phyloP scores from a whole-genome alignment of 2,888 invertebrate genomes.

The Drosophila formosana region DNA sequence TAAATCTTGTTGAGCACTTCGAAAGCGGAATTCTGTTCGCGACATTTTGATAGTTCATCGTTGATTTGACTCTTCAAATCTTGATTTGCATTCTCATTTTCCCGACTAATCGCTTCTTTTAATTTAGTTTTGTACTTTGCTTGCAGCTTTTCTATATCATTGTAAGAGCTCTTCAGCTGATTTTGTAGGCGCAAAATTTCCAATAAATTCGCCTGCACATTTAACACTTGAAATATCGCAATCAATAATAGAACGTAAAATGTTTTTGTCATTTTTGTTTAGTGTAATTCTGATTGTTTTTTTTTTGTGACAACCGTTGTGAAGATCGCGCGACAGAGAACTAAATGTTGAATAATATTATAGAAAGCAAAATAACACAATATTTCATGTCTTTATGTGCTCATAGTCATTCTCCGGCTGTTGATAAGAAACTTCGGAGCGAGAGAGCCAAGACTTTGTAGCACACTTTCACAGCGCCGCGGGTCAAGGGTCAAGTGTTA shows the following conservation, averaged over 20 bases:
- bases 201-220: constrained; percentile 18
- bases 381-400: constrained; percentile 2
- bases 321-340: constrained; percentile 37
- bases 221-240: not conserved
- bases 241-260: constrained; percentile 13
- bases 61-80: constrained; percentile 12
- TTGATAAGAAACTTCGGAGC: constrained; percentile 36
- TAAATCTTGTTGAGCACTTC: constrained; percentile 41
- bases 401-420: not conserved
- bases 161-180: constrained; percentile 34
- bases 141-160: constrained; percentile 43
- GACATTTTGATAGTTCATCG: constrained; percentile 34
- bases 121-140: constrained; percentile 41
- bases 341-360: constrained; percentile 32
- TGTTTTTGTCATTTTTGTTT: constrained; percentile 26
- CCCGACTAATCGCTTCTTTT: constrained; percentile 27
- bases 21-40: constrained; percentile 26
- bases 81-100: constrained; percentile 12
- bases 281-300: not conserved
- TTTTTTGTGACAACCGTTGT: constrained; percentile 36
- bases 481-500: constrained; percentile 38
- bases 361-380: constrained; percentile 13
- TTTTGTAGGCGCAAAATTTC: constrained; percentile 46
- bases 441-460: constrained; percentile 19
- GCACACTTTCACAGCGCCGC: constrained; percentile 40